Base-by-base conservation (phyloP, 2,113 vertebrate genomes). In the Limanda limanda region DNA sequence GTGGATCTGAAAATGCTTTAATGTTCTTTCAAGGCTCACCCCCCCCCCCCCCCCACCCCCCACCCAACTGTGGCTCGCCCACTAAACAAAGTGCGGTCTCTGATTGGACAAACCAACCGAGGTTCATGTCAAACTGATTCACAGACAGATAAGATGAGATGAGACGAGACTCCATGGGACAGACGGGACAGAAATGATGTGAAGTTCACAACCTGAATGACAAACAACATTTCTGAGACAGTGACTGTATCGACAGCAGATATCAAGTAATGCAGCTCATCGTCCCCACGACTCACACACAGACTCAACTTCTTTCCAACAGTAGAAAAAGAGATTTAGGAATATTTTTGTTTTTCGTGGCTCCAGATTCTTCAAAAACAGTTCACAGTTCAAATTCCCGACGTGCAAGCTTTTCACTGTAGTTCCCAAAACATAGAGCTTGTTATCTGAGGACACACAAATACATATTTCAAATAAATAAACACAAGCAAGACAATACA, bases 1-100 rank as follows among this genome's bases (percentile, higher is more conserved):
- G 31, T 31, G 83, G 74, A 74, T 92, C 71, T 76, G 74, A 71
- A 86, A 89, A 87, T 70, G 47, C 51, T 92, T 91, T 90, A 85
- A 85, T 93, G 86, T 80, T 83, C 52, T 86, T 77, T 80, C 62
- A 84, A 82, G 79, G 68, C 83, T 91, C 81, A 21, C 78, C 56
- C 56, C 69, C 72, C 79, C 67, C 81, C 6, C 31, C 3, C 27
- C 5, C 31, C 0, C 27, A 60, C 67, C 71, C 81, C 64, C 81
- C n/a, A n/a, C n/a, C n/a, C n/a, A n/a, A 85, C 47, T 77, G 82
- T 76, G 91, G 81, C 77, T 84, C 60, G 5, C 84, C 82, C 60
- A 80, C 68, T 78, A 81, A 70, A 85, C 45, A 85, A 85, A 86
- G 71, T 88, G 79, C 71, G n/a, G n/a, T 66, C 51, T 69, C 35